phyloP scores from a whole-genome alignment of 2,113 vertebrate species.

The Uria aalge region DNA sequence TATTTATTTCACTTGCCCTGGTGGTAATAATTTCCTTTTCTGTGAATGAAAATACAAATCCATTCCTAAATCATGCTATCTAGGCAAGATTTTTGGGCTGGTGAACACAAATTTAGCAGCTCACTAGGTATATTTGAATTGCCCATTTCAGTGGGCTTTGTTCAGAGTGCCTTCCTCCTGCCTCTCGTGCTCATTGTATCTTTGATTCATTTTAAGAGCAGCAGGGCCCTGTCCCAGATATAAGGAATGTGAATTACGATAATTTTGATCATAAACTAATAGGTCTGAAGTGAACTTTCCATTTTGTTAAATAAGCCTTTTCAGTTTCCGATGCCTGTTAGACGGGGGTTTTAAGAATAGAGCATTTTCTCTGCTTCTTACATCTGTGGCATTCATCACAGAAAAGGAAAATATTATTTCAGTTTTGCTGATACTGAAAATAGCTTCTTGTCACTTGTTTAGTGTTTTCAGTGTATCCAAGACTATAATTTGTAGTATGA shows the following conservation, averaged over 20 bases:
- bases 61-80: not conserved
- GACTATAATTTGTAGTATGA: not conserved
- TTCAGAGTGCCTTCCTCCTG: not conserved
- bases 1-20: not conserved
- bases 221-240: not conserved
- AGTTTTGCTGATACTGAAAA: not conserved
- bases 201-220: not conserved
- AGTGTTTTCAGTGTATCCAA: not conserved
- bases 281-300: not conserved
- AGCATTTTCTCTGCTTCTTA: not conserved
- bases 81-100: not conserved
- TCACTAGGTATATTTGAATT: not conserved
- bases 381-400: not conserved
- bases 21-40: not conserved
- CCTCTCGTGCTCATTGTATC: not conserved
- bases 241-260: not conserved
- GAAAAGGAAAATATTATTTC: conserved; percentile 23
- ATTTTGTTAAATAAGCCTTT: not conserved
- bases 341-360: not conserved
- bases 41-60: conserved; percentile 2
- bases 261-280: not conserved
- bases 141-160: not conserved
- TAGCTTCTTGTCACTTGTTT: not conserved
- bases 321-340: not conserved
- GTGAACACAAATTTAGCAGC: not conserved